These are phyloP conservation scores for Magallana gigas DNA, from an alignment of 1,140 invertebrate genomes.

Conservation along the genomic window DNA sequence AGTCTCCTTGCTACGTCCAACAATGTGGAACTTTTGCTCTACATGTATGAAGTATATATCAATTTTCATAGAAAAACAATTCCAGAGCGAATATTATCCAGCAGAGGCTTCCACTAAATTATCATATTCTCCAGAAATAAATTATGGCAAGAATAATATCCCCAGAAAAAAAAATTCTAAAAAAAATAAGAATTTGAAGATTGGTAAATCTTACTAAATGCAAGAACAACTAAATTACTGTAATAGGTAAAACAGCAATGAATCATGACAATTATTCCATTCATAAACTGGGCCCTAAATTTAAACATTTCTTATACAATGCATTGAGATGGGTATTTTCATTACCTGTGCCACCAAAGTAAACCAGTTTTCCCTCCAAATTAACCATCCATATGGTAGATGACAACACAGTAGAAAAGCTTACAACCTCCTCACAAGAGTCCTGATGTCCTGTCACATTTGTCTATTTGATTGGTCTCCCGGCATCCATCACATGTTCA, in stretches of 20 bases:
- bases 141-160: not conserved
- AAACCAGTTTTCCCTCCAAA: slow-evolving; percentile 24
- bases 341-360: slow-evolving; percentile 11
- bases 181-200: not conserved
- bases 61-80: not conserved
- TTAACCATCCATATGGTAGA: slow-evolving; percentile 32
- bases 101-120: not conserved
- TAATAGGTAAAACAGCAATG: not conserved
- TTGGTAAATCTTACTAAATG: not conserved
- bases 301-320: not conserved
- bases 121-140: slow-evolving; percentile 32
- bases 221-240: not conserved
- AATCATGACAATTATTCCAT: not conserved
- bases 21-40: not conserved
- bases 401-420: slow-evolving; percentile 14
- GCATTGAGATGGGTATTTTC: not conserved
- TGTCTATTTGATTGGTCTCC: slow-evolving; percentile 22
- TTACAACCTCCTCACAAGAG: slow-evolving; percentile 1
- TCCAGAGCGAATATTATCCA: not conserved
- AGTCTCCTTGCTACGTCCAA: not conserved
- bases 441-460: slow-evolving; percentile 19
- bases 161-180: not conserved
- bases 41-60: not conserved
- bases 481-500: slow-evolving; percentile 12
- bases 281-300: slow-evolving; percentile 1